phyloP scores from a whole-genome alignment of 2,797 vertebrate species.

The Halcyon leucocephala region DNA sequence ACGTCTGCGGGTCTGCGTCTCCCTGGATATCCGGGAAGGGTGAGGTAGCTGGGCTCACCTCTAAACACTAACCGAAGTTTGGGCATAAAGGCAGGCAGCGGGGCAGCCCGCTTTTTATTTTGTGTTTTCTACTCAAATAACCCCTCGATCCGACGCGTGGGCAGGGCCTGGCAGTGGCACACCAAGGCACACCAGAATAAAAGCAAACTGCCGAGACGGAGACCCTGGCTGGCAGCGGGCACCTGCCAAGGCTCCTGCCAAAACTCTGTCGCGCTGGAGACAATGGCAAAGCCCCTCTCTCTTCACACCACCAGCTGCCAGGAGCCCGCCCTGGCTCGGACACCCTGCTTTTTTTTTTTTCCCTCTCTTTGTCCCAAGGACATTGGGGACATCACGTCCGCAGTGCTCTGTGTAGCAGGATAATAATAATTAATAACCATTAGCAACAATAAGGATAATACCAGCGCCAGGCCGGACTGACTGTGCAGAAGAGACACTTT shows the following conservation, averaged over 20 bases:
- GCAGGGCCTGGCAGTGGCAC: not conserved
- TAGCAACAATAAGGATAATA: constrained; percentile 85
- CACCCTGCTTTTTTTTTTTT: constrained; percentile 15
- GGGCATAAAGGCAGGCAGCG: not conserved
- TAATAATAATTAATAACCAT: constrained; percentile 90
- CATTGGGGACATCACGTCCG: constrained; percentile 83
- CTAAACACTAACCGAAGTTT: not conserved
- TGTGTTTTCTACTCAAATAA: not conserved
- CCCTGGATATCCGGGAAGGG: rapidly evolving
- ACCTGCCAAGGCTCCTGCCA: not conserved
- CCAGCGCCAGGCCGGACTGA: constrained; percentile 77
- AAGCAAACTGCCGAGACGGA: not conserved
- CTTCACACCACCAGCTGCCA: not conserved
- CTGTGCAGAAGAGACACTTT: constrained; percentile 78
- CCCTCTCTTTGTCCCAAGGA: constrained; percentile 79
- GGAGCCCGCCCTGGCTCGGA: constrained; percentile 23
- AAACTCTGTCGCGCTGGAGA: rapidly evolving
- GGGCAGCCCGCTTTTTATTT: not conserved
- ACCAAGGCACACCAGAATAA: not conserved
- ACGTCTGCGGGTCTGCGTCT: rapidly evolving
- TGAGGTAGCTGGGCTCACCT: rapidly evolving
- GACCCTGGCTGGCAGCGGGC: not conserved
- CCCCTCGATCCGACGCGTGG: rapidly evolving
- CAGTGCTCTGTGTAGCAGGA: constrained; percentile 77
- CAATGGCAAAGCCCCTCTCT: not conserved